Evolutionary conservation across 2,113 vertebrate species (phyloP), one percentile per base, ranked within the genome.

Genomic region (Cariama cristata): DNA sequence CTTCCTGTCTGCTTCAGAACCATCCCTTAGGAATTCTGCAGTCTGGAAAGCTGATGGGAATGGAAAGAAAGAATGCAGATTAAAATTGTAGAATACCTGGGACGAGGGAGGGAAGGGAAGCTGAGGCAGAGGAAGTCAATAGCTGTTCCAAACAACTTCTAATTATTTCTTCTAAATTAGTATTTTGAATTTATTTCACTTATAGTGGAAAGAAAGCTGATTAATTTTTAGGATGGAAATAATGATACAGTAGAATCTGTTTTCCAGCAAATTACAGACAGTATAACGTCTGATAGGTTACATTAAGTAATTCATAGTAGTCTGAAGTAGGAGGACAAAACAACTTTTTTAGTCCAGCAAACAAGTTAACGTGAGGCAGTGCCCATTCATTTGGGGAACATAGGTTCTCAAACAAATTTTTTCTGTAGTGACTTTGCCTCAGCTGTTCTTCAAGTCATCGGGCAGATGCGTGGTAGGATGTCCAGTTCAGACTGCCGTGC

Each of bases 211-310:
- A 88, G 62, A 33, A 72, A 40, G 26, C 22, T 27, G 59, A 62
- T 74, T 53, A 44, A 82, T 66, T 85, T 90, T 92, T 53, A 85
- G 52, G 24, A 12, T 82, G n/a, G 38, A 77, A 67, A n/a, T 87
- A 55, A 59, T 58, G 32, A 53, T 59, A 49, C 12, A 82, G 18
- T 26, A 77, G 23, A 90, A 63, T 64, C 53, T 82, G 53, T 86
- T 95, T 95, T 82, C 42, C 52, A 88, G 47, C 52, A 63, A 84
- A 49, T 88, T 62, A 30, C 27, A 79, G 53, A 8, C 55, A 58
- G 7, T 55, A 2, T 47, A 73, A 50, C 38, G 32, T 62, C 50
- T 85, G 71, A 53, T 72, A 14, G 64, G 45, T 79, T 12, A 12
- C 27, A 33, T 49, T 27, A 75, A 85, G 55, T 52, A 27, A 55